Evolutionary conservation across 2,888 invertebrate genomes (phyloP), one percentile per base, ranked within the genome.

Genomic region (Lymantria dispar): DNA sequence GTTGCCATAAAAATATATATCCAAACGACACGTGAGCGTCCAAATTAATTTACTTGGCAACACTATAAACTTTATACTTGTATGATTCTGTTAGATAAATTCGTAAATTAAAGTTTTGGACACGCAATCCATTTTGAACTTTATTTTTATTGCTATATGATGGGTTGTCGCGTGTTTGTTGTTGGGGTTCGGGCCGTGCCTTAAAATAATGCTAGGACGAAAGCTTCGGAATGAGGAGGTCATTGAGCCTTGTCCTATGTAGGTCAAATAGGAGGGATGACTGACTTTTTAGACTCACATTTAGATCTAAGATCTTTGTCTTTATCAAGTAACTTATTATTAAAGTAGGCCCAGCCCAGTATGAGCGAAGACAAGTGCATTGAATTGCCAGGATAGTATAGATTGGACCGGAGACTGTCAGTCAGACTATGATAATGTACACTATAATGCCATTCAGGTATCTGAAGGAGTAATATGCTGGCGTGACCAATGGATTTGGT

Each of bases 71-170:
- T 87, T 87, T 83, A 86, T 84, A 85, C 82, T 85, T 80, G 76
- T 83, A 83, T 84, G 87, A 88, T 88, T 85, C 83, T 78, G 71
- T 77, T 84, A 86, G 87, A 89, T 87, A 88, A 88, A 87, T 88
- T 83, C 82, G 83, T 85, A 88, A 87, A 88, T 88, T 89, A 88
- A 86, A 85, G 83, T 83, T 66, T 44, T 22, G 36, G 15, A 12
- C 45, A 33, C 43, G 55, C 76, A 74, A 56, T 48, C 66, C 50
- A 83, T 59, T 75, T 52, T 71, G 50, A 47, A 57, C 73, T 70
- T 60, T 81, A 76, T 64, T 38, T 39, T 38, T 33, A 46, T 37
- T 0, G 8, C 1, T n/a, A 43, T 68, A 76, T 60, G 77, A 67
- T 54, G 55, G 64, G 71, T 61, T 72, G 72, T 76, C 3, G 62